Evolutionary conservation across 2,113 vertebrate species (phyloP).

Genomic region (Lampris megalopsis): DNA sequence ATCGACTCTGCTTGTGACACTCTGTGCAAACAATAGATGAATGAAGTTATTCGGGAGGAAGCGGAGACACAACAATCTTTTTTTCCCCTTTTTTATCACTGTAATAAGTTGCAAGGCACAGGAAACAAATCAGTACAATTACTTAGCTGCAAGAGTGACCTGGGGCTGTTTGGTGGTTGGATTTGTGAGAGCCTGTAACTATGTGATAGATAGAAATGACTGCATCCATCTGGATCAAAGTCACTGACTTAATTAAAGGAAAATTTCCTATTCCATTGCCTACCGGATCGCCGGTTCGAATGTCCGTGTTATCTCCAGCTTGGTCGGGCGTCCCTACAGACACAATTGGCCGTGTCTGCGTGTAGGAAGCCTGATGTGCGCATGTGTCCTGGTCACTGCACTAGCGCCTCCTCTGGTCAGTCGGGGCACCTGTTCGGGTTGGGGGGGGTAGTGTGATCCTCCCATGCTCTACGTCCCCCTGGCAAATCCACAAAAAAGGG

Average conservation of each 20-base stretch:
- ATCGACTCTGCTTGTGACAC: conserved; percentile 23
- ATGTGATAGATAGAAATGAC: conserved; percentile 7
- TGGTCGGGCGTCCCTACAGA: no score
- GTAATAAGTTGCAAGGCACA: conserved; percentile 40
- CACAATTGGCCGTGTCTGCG: no score
- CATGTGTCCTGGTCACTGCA: not conserved
- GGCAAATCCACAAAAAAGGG: no score
- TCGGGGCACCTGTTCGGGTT: no score
- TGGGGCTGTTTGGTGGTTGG: conserved; percentile 31
- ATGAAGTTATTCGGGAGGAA: conserved; percentile 38
- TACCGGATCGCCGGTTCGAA: no score
- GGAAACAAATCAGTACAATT: conserved; percentile 52
- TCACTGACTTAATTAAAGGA: conserved; percentile 20
- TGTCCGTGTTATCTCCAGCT: no score
- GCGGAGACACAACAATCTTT: not conserved
- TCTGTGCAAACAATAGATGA: conserved; percentile 29
- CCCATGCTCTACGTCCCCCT: no score
- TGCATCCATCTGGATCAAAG: conserved; percentile 65
- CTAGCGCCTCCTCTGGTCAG: no score
- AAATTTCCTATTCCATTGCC: no score
- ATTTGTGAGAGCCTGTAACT: conserved; percentile 37
- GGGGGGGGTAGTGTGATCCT: no score
- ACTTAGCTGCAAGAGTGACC: conserved; percentile 40
- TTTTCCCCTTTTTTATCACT: conserved; percentile 26
- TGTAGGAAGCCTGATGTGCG: not conserved